Base-by-base conservation (phyloP, 2,113 vertebrate genomes). In the Gasterosteus nipponicus region DNA sequence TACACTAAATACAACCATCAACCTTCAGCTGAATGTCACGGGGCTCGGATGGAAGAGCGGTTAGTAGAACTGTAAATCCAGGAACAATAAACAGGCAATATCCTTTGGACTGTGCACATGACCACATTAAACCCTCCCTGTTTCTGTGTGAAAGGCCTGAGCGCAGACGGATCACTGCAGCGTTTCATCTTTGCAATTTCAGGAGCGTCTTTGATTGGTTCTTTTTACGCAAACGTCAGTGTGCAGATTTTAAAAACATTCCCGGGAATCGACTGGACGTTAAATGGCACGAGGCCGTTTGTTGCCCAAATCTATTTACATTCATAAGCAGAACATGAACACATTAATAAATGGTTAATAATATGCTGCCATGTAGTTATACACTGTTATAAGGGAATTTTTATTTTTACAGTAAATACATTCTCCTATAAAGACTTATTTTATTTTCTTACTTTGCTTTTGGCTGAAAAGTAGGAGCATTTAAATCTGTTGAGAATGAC, bases 1-100 rank as follows among this genome's bases (percentile, higher is more conserved):
- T 10, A 60, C 62, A 81, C 54, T 59, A 74, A 69, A 73, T 26
- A 58, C 60, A 82, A 68, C 54, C 82, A 81, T 73, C 56, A 46
- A 68, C 8, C 74, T 77, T 74, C 69, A 78, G 53, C 77, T 68
- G 81, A 66, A 75, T 38, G 16, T 44, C 38, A 65, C 0, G 41
- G 31, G 29, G 38, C 42, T 44, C 5, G 31, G 69, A 71, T 4
- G 59, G 39, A 54, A 29, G n/a, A 1, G 15, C 31, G 39, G 12
- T 69, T 72, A 57, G 9, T 26, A 44, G n/a, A 10, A 35, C 1
- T 33, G 39, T 61, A 15, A 18, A 16, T 54, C 22, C 7, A 68
- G 53, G 22, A 71, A 42, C 53, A 42, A 3, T 16, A 10, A 42
- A 47, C 18, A 33, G n/a, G 14, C 7, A 44, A 33, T 18, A 31